Evolutionary conservation across 2,888 invertebrate species (phyloP).

Genomic region (Sesia apiformis): DNA sequence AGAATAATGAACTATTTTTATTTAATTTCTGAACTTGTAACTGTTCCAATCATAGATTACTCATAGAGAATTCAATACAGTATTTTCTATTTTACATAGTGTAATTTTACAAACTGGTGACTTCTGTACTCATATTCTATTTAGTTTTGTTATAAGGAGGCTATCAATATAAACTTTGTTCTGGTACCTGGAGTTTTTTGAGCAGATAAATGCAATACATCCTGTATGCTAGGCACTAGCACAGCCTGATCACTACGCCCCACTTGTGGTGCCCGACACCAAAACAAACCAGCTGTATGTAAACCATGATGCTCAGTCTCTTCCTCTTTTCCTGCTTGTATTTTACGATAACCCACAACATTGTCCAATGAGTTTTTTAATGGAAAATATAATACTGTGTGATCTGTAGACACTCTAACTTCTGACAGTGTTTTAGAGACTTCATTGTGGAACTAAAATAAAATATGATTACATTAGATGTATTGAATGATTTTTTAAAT

Average conservation of each 20-base stretch:
- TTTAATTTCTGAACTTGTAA: too few relatives aligned
- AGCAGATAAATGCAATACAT: slow-evolving; percentile 56
- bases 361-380: slow-evolving; percentile 75
- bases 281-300: slow-evolving; percentile 53
- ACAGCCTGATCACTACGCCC: slow-evolving; percentile 58
- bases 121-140: too few relatives aligned
- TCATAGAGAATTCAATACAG: too few relatives aligned
- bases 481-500: too few relatives aligned
- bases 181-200: slow-evolving; percentile 68
- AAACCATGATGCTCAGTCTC: slow-evolving; percentile 39
- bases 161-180: too few relatives aligned
- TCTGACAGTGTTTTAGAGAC: slow-evolving; percentile 66
- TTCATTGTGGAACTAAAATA: slow-evolving; percentile 55
- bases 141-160: too few relatives aligned
- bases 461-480: neutral
- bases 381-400: slow-evolving; percentile 78
- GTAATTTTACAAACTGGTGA: too few relatives aligned
- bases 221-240: slow-evolving; percentile 60
- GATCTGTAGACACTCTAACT: slow-evolving; percentile 67
- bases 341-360: slow-evolving; percentile 79
- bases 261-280: slow-evolving; percentile 43
- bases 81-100: too few relatives aligned
- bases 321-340: slow-evolving; percentile 60
- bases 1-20: too few relatives aligned
- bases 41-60: too few relatives aligned